Evolutionary conservation across 2,888 invertebrate genomes (phyloP).

Genomic region (Polia nebulosa): DNA sequence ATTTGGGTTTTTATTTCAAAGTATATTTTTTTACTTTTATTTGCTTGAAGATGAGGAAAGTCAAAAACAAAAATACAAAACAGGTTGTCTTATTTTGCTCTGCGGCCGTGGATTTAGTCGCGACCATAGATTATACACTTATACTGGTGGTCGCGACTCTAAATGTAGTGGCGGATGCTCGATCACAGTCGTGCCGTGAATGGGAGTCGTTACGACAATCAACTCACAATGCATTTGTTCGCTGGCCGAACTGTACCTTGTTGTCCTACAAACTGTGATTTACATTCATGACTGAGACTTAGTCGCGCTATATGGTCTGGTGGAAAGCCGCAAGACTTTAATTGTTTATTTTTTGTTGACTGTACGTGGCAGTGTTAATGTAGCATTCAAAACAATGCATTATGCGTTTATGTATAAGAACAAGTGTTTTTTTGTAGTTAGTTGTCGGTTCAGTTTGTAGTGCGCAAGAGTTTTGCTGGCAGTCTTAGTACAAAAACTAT

Average conservation of each 20-base stretch:
- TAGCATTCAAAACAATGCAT: not conserved
- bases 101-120: slow-evolving; percentile 1
- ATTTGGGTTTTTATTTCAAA: too few relatives aligned
- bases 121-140: too few relatives aligned
- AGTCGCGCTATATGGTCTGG: slow-evolving; percentile 34
- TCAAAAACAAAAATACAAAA: not conserved
- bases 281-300: slow-evolving; percentile 52
- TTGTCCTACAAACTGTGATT: slow-evolving; percentile 50
- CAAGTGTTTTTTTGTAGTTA: slow-evolving; percentile 1
- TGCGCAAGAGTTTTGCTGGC: not conserved
- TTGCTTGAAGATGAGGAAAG: too few relatives aligned
- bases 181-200: slow-evolving; percentile 61
- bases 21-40: too few relatives aligned
- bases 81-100: not conserved
- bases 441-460: slow-evolving; percentile 1
- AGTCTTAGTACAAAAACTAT: not conserved
- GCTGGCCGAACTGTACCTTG: slow-evolving; percentile 46
- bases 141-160: slow-evolving; percentile 14
- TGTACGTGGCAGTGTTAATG: not conserved
- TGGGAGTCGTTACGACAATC: slow-evolving; percentile 61
- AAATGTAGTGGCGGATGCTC: slow-evolving; percentile 54
- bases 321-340: slow-evolving; percentile 3
- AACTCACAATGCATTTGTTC: slow-evolving; percentile 49
- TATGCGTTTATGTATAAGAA: slow-evolving; percentile 1
- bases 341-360: not conserved